Evolutionary conservation across 2,888 invertebrate species (phyloP).

Genomic region (Drosophila borborema): DNA sequence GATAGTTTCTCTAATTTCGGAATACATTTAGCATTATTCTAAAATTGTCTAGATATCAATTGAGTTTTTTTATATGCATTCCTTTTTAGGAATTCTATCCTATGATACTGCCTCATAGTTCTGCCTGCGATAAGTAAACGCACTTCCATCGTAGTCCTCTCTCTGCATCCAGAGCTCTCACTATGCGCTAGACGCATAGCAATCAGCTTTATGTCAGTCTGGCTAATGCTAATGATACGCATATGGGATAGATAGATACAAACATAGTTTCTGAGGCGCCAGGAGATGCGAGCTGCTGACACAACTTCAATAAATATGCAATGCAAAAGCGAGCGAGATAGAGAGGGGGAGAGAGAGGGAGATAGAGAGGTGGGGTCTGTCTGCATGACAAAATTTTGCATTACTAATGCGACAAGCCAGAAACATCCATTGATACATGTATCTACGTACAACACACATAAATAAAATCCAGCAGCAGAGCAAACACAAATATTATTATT

Average conservation of each 20-base stretch:
- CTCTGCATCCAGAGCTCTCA: neutral
- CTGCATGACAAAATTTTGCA: constrained; percentile 68
- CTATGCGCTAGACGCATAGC: constrained; percentile 13
- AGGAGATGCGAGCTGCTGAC: constrained; percentile 21
- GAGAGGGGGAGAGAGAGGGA: neutral
- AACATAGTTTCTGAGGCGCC: neutral
- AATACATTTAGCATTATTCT: neutral
- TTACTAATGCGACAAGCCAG: constrained; percentile 73
- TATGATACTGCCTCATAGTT: too few species aligned
- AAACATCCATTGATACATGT: constrained; percentile 65
- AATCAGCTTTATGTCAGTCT: constrained; percentile 34
- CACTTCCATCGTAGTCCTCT: neutral
- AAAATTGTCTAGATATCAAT: too few species aligned
- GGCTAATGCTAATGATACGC: constrained; percentile 35
- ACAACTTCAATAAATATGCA: constrained; percentile 69
- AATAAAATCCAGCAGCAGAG: constrained; percentile 65
- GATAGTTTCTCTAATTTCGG: constrained; percentile 3
- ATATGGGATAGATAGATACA: constrained; percentile 13
- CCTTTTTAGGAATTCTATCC: too few species aligned
- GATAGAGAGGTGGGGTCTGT: neutral
- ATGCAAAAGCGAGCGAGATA: constrained; percentile 31
- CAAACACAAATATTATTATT: constrained; percentile 59
- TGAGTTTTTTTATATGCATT: too few species aligned
- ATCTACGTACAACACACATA: constrained; percentile 67
- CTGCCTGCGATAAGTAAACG: too few species aligned